A percentile compares a stretch with the other conserved stretches of the same genome.
Conservation (phyloP, 1,140 invertebrate species). For the Tigriopus japonicus region DNA sequence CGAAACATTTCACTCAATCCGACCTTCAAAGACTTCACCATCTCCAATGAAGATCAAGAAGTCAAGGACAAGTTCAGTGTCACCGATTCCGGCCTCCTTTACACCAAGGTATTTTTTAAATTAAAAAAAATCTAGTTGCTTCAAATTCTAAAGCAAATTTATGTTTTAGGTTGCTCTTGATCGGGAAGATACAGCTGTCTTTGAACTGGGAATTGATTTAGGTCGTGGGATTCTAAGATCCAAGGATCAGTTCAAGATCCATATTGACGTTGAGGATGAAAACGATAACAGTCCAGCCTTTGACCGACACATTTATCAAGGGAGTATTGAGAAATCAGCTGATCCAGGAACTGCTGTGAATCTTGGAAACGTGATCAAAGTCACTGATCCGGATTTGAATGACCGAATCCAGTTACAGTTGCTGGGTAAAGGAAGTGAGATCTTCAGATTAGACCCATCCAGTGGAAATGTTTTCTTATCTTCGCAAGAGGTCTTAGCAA, state of each 20-base stretch:
- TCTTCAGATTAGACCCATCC: background rate
- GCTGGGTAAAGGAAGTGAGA: background rate
- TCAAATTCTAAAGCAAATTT: too few relatives aligned
- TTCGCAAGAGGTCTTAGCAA: too few relatives aligned
- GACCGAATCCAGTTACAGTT: background rate
- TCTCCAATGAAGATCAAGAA: background rate
- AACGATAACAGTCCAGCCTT: constrained; percentile 84
- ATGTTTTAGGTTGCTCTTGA: constrained; percentile 42
- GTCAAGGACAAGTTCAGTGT: constrained; percentile 4
- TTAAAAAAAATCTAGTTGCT: too few relatives aligned
- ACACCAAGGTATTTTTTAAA: constrained; percentile 71
- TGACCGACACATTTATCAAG: constrained; percentile 48
- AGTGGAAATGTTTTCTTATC: background rate
- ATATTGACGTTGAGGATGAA: constrained; percentile 60
- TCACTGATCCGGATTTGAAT: background rate
- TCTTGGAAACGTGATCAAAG: constrained; percentile 19
- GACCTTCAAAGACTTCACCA: background rate
- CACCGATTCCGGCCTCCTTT: constrained; percentile 47
- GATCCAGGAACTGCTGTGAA: constrained; percentile 66
- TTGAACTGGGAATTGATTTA: constrained; percentile 69
- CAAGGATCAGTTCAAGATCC: constrained; percentile 41
- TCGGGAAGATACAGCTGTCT: constrained; percentile 75
- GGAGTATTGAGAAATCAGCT: constrained; percentile 66
- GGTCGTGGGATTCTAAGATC: background rate
- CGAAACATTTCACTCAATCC: background rate